These are phyloP conservation scores for Caenorhabditis latens DNA, from an alignment of 1,140 invertebrate species.

Conservation along the genomic window DNA sequence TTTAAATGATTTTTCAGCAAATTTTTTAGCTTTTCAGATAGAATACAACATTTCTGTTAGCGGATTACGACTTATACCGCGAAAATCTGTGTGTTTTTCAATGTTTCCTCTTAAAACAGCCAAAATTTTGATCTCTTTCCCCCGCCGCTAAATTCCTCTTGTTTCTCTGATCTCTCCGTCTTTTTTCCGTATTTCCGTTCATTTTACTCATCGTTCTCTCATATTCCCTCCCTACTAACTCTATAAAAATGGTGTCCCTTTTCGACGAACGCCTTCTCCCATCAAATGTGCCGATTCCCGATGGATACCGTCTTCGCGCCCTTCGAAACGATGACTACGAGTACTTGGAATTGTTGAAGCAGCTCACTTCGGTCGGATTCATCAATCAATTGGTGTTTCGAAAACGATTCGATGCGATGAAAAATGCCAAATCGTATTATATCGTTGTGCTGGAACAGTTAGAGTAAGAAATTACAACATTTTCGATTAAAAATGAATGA, in stretches of 20 bases:
- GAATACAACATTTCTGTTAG: no score
- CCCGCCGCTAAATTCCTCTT: no score
- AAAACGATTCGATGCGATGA: conserved; percentile 34
- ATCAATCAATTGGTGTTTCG: conserved; percentile 7
- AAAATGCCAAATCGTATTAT: conserved; percentile 17
- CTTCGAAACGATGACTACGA: conserved; percentile 28
- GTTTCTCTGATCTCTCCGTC: no score
- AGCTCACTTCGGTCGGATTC: not conserved
- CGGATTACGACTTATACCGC: no score
- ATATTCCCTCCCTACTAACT: not conserved
- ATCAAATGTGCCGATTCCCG: not conserved
- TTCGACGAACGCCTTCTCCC: conserved; percentile 38
- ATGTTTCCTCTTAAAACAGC: no score
- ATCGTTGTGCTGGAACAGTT: conserved; percentile 18
- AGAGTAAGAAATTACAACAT: not conserved
- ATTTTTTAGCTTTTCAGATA: no score
- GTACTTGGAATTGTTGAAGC: conserved; percentile 3
- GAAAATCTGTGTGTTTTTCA: no score
- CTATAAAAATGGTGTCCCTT: not conserved
- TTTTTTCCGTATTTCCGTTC: no score
- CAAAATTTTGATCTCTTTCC: no score
- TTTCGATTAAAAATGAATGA: not conserved
- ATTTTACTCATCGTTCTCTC: no score
- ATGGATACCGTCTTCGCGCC: not conserved
- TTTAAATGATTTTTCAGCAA: no score